Evolutionary conservation across 2,888 invertebrate genomes (phyloP).

Genomic region (Leucania comma): DNA sequence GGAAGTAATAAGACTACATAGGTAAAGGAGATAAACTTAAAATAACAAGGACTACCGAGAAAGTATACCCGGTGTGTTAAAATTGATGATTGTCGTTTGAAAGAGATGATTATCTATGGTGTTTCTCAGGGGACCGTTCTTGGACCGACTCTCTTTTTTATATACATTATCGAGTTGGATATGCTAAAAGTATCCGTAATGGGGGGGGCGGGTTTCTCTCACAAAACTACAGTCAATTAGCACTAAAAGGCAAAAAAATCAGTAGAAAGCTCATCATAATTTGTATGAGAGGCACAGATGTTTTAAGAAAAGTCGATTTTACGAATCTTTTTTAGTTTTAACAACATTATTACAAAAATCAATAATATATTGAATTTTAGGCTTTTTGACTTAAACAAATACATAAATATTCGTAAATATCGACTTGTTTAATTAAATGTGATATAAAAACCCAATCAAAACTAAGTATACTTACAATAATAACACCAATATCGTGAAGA

Average conservation of each 20-base stretch:
- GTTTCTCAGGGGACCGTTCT: neutral
- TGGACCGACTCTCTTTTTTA: neutral
- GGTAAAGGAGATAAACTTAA: neutral
- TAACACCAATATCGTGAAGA: slow-evolving; percentile 39
- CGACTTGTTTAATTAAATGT: no score
- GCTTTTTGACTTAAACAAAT: neutral
- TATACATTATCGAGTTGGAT: neutral
- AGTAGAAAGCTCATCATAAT: no score
- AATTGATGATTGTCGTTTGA: neutral
- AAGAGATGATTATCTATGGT: neutral
- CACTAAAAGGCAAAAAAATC: no score
- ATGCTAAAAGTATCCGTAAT: neutral
- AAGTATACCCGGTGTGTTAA: neutral
- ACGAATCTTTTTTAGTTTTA: neutral
- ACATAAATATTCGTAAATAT: neutral
- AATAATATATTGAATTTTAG: no score
- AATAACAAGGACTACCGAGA: neutral
- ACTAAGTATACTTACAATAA: slow-evolving; percentile 22
- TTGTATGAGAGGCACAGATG: no score
- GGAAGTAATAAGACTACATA: neutral
- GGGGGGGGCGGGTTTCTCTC: no score
- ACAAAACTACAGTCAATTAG: no score
- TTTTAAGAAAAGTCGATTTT: neutral
- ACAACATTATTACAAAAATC: no score
- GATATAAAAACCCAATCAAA: neutral